Evolutionary conservation across 2,113 vertebrate genomes (phyloP).

Genomic region (Xenotilapia flavipinnis): DNA sequence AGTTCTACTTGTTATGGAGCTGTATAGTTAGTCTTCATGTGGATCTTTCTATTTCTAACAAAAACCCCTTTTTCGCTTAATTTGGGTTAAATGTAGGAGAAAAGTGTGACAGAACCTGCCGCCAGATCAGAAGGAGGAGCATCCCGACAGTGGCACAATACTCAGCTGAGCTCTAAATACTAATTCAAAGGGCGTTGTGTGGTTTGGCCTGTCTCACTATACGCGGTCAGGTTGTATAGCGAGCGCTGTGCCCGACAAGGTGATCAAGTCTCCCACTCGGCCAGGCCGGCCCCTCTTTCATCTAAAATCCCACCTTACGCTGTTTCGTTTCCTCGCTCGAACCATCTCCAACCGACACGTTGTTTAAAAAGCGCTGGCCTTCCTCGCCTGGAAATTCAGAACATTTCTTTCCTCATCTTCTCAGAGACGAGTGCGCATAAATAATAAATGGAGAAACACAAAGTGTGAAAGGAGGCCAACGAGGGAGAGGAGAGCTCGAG

Average conservation of each 20-base stretch:
- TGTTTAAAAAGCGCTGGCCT: neutral
- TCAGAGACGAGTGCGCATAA: slow-evolving; percentile 16
- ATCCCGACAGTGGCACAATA: neutral
- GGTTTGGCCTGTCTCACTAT: neutral
- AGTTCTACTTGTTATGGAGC: neutral
- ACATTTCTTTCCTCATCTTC: slow-evolving; percentile 11
- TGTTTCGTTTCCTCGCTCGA: neutral
- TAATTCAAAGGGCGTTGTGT: neutral
- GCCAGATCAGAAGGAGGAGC: neutral
- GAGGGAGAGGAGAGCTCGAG: neutral
- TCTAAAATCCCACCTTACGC: neutral
- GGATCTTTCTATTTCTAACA: neutral
- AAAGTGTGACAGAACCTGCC: neutral
- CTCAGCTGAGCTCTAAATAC: neutral
- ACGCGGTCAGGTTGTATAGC: neutral
- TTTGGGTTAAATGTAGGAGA: neutral
- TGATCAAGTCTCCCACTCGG: neutral
- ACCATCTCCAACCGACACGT: neutral
- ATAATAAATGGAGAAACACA: slow-evolving; percentile 42
- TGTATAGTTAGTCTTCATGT: neutral
- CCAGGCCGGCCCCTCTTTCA: neutral
- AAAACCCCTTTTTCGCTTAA: neutral
- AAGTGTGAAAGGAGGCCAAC: neutral
- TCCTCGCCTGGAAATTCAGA: neutral
- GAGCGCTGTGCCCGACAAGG: neutral